phyloP scores from a whole-genome alignment of 2,113 vertebrate species.

The Charadrius vociferus region DNA sequence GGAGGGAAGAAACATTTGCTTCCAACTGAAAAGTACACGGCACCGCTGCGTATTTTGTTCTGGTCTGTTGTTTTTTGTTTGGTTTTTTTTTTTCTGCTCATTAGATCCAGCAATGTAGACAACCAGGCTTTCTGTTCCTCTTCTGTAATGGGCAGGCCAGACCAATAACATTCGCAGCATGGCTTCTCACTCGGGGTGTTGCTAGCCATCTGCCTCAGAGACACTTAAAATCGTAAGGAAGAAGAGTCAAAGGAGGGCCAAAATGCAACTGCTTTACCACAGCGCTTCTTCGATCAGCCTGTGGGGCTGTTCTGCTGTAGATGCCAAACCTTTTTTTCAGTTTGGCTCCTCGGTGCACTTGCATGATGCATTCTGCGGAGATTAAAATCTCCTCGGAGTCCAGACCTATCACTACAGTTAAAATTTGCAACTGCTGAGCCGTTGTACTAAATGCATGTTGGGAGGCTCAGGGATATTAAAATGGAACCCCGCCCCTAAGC shows the following conservation, averaged over 20 bases:
- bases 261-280: not conserved
- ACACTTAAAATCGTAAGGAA: not conserved
- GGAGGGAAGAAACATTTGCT: slow-evolving; percentile 17
- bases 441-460: not conserved
- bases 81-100: not conserved
- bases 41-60: not conserved
- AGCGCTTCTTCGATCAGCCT: not conserved
- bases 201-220: not conserved
- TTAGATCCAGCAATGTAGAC: slow-evolving; percentile 17
- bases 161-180: not conserved
- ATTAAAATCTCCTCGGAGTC: not conserved
- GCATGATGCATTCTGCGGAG: not conserved
- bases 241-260: not conserved
- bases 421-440: not conserved
- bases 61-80: not conserved
- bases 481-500: not conserved
- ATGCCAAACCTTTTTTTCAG: not conserved
- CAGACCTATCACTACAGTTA: not conserved
- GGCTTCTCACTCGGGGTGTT: not conserved
- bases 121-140: slow-evolving; percentile 24
- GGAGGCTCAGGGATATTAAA: not conserved
- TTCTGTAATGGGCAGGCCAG: slow-evolving; percentile 36
- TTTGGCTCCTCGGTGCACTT: not conserved
- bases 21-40: not conserved
- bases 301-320: not conserved